phyloP scores from a whole-genome alignment of 2,797 vertebrate genomes.

The Gadopsis bispinosus region DNA sequence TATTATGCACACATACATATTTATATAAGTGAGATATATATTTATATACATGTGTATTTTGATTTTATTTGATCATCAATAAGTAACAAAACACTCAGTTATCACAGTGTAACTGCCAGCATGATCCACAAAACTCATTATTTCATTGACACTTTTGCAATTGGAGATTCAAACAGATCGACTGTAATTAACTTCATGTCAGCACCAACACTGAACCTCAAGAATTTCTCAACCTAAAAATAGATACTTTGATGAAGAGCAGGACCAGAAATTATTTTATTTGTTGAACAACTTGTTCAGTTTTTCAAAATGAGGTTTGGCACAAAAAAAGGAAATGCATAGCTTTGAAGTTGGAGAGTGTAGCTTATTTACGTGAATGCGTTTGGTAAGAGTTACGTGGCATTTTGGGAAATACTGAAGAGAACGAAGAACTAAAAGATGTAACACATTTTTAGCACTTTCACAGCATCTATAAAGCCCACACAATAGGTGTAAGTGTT shows the following conservation, averaged over 20 bases:
- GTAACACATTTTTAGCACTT: not conserved
- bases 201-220: not conserved
- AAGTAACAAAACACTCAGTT: not conserved
- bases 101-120: not conserved
- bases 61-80: not conserved
- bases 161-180: conserved; percentile 16
- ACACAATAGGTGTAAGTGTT: not conserved
- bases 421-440: conserved; percentile 1
- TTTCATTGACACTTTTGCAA: conserved; percentile 9
- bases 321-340: not conserved
- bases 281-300: not conserved
- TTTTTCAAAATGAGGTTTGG: not conserved
- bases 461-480: not conserved
- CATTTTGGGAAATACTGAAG: not conserved
- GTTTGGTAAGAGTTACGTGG: not conserved
- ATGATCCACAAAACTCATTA: conserved; percentile 31
- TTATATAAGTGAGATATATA: not conserved
- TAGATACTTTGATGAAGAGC: conserved; percentile 4
- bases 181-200: conserved; percentile 32
- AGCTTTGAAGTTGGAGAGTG: not conserved
- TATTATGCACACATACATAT: not conserved
- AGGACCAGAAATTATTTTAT: conserved; percentile 14
- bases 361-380: not conserved
- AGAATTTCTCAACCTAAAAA: conserved; percentile 29
- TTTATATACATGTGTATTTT: not conserved